Percentiles rank a stretch among this genome's conserved stretches.
Evolutionary conservation across 2,888 invertebrate genomes (phyloP).

Genomic region (Drosophila colorata): DNA sequence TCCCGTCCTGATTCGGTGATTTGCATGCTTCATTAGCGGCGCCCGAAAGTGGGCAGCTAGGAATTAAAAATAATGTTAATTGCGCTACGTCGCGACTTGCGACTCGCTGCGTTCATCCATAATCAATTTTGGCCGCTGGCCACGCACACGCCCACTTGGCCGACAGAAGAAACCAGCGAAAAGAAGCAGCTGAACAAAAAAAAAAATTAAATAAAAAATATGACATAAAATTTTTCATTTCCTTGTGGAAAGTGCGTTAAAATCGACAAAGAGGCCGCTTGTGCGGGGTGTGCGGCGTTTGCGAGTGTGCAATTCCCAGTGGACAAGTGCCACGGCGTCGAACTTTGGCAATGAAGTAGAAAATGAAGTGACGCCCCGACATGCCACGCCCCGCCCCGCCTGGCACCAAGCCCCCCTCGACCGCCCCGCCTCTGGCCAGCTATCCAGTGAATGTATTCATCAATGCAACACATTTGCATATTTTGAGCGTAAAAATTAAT

Average conservation of each 20-base stretch:
- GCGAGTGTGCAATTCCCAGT: constrained; percentile 63
- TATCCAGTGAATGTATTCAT: constrained; percentile 78
- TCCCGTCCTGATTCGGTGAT: constrained; percentile 61
- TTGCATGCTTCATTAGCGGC: constrained; percentile 79
- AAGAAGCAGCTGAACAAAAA: constrained; percentile 50
- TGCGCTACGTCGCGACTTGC: constrained; percentile 49
- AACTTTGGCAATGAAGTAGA: constrained; percentile 79
- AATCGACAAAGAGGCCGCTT: constrained; percentile 46
- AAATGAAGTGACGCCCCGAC: constrained; percentile 75
- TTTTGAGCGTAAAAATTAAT: constrained; percentile 84
- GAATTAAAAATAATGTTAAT: constrained; percentile 81
- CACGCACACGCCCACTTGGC: constrained; percentile 37
- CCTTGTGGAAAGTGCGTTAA: constrained; percentile 59
- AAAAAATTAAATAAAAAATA: constrained; percentile 73
- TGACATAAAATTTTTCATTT: constrained; percentile 83
- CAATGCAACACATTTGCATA: constrained; percentile 84
- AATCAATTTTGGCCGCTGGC: constrained; percentile 83
- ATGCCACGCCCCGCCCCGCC: constrained; percentile 45
- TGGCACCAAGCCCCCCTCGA: constrained; percentile 16
- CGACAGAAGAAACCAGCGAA: constrained; percentile 19
- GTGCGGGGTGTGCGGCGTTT: neutral
- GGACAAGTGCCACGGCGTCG: constrained; percentile 63
- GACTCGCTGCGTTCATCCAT: constrained; percentile 74
- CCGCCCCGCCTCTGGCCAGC: neutral
- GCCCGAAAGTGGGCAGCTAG: constrained; percentile 62